A percentile compares a stretch with the other conserved stretches of the same genome.
phyloP scores from a whole-genome alignment of 2,797 vertebrate species.

The Oryzias sinensis region DNA sequence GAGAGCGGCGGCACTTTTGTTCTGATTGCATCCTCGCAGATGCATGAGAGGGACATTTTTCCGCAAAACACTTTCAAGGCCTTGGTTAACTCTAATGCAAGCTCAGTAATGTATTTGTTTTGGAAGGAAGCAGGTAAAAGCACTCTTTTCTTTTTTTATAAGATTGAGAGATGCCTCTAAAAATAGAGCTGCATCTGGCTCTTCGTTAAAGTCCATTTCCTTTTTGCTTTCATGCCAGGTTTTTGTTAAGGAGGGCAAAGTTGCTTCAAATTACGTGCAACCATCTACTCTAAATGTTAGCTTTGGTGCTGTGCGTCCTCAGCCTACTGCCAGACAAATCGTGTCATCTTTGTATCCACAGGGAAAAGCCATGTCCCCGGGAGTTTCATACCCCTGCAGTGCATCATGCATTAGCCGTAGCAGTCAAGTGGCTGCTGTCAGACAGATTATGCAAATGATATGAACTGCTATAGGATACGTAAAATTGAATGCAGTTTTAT shows the following conservation, averaged over 20 bases:
- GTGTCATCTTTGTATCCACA: neutral
- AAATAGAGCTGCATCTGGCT: slow-evolving; percentile 16
- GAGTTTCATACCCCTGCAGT: neutral
- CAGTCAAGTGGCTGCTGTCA: neutral
- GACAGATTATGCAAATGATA: slow-evolving; percentile 1
- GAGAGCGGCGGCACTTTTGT: slow-evolving; percentile 25
- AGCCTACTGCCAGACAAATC: neutral
- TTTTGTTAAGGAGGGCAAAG: slow-evolving; percentile 39
- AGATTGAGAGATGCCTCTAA: slow-evolving; percentile 37
- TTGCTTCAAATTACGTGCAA: slow-evolving; percentile 27
- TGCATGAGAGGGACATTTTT: slow-evolving; percentile 36
- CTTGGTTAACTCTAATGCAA: slow-evolving; percentile 64
- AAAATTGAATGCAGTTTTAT: slow-evolving; percentile 32
- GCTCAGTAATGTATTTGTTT: slow-evolving; percentile 33
- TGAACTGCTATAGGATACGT: slow-evolving; percentile 18
- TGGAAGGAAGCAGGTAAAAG: slow-evolving; percentile 50
- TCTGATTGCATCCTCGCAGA: slow-evolving; percentile 39
- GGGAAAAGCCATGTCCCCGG: neutral
- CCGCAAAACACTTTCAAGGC: slow-evolving; percentile 46
- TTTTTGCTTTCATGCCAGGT: slow-evolving; percentile 41
- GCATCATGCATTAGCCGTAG: neutral
- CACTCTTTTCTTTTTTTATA: slow-evolving; percentile 44
- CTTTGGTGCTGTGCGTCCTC: slow-evolving; percentile 14
- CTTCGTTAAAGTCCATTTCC: slow-evolving; percentile 38
- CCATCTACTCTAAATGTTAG: slow-evolving; percentile 37